Conservation (phyloP, 2,797 vertebrate genomes). For the Manis crassicaudata region DNA sequence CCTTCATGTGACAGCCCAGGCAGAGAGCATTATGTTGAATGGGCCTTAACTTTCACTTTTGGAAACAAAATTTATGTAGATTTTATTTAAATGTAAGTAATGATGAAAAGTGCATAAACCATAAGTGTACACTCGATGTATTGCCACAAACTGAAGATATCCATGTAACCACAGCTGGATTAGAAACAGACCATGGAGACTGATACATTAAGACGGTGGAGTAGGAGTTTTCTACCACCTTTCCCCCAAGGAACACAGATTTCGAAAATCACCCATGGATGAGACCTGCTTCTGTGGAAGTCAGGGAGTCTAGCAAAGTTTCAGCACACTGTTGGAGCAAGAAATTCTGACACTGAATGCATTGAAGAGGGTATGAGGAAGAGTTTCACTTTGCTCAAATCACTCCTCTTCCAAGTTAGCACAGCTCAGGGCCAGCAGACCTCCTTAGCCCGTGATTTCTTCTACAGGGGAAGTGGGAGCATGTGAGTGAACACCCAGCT, state of each 20-base stretch:
- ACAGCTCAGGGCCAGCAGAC: background rate
- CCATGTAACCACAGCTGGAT: background rate
- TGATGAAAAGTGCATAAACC: background rate
- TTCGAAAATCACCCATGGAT: background rate
- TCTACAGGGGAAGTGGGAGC: background rate
- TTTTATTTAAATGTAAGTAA: constrained; percentile 39
- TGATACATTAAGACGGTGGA: background rate
- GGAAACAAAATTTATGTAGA: background rate
- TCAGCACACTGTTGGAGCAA: background rate
- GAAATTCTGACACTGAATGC: background rate
- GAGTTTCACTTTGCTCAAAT: background rate
- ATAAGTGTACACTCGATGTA: background rate
- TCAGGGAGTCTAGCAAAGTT: background rate
- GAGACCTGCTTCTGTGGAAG: background rate
- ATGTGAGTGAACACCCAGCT: background rate
- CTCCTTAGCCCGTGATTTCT: background rate
- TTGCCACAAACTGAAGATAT: background rate
- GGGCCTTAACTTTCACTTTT: constrained; percentile 41
- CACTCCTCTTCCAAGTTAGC: background rate
- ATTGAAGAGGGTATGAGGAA: background rate
- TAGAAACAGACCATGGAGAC: background rate
- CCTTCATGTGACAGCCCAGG: background rate
- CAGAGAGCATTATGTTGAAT: constrained; percentile 11
- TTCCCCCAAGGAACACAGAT: background rate
- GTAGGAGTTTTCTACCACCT: background rate